Percentiles rank a stretch among this genome's conserved stretches.
Evolutionary conservation across 1,140 invertebrate genomes (phyloP).

Genomic region (Stratiolaelaps scimitus): DNA sequence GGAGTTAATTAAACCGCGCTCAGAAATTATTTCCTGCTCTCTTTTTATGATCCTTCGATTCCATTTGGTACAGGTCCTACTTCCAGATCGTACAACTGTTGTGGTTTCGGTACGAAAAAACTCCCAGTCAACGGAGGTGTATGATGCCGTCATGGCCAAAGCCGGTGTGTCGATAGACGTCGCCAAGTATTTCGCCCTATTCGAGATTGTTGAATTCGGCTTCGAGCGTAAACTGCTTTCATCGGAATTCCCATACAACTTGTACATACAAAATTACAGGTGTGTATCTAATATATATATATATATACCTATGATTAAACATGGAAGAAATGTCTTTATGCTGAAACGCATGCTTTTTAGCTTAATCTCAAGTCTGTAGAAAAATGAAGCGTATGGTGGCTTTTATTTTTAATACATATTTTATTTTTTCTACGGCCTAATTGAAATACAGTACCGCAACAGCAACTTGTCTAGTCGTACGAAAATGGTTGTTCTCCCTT

Average conservation of each 20-base stretch:
- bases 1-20: too few species aligned
- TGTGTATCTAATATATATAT: too few species aligned
- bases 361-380: too few species aligned
- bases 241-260: constrained; percentile 73
- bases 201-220: constrained; percentile 94
- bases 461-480: constrained; percentile 79
- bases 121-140: constrained; percentile 78
- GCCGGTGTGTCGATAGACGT: constrained; percentile 64
- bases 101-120: constrained; percentile 81
- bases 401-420: too few species aligned
- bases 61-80: constrained; percentile 46
- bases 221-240: constrained; percentile 87
- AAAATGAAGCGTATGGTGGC: too few species aligned
- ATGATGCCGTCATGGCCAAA: constrained; percentile 71
- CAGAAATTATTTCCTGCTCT: not conserved
- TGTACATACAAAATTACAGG: constrained; percentile 81
- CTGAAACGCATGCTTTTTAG: too few species aligned
- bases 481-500: constrained; percentile 85
- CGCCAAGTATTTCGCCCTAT: constrained; percentile 84
- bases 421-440: too few species aligned
- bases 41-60: not conserved
- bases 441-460: constrained; percentile 79
- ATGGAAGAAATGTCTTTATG: too few species aligned
- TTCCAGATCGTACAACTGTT: constrained; percentile 72
- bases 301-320: too few species aligned